phyloP scores from a whole-genome alignment of 2,113 vertebrate genomes.

The Callipepla californica region DNA sequence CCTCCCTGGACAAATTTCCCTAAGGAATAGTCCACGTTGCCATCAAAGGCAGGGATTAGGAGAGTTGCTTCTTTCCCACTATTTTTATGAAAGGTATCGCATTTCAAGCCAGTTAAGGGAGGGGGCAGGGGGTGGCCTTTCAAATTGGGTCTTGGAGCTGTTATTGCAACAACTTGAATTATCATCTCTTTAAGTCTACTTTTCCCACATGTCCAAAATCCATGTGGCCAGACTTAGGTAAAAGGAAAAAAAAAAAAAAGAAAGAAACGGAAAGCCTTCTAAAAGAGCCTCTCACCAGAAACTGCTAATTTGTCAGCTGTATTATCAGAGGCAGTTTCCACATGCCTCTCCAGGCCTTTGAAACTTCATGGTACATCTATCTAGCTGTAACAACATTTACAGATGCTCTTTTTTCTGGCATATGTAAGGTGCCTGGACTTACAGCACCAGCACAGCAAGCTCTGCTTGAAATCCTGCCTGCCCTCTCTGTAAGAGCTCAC shows the following conservation, averaged over 20 bases:
- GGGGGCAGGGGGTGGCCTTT: background rate
- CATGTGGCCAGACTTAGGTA: background rate
- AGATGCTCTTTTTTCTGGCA: constrained; percentile 17
- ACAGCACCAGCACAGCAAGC: background rate
- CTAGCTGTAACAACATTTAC: constrained; percentile 4
- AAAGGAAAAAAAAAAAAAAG: background rate
- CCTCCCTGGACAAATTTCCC: background rate
- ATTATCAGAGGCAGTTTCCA: constrained; percentile 6
- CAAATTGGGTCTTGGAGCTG: background rate
- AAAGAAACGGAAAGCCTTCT: background rate
- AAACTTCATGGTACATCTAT: constrained; percentile 9
- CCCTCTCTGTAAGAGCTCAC: background rate
- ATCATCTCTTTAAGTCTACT: background rate
- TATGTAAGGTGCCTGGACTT: background rate
- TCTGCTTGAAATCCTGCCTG: background rate
- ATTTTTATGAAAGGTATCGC: rapidly evolving
- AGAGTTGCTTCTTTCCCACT: background rate
- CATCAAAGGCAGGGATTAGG: background rate
- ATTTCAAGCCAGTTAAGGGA: background rate
- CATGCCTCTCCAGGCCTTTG: constrained; percentile 4
- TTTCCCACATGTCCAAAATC: background rate
- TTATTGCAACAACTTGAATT: background rate
- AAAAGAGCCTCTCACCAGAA: background rate
- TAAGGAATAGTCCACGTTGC: background rate
- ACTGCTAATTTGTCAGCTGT: constrained; percentile 23